Conservation (phyloP, 2,797 vertebrate species). For the Chrosomus eos region DNA sequence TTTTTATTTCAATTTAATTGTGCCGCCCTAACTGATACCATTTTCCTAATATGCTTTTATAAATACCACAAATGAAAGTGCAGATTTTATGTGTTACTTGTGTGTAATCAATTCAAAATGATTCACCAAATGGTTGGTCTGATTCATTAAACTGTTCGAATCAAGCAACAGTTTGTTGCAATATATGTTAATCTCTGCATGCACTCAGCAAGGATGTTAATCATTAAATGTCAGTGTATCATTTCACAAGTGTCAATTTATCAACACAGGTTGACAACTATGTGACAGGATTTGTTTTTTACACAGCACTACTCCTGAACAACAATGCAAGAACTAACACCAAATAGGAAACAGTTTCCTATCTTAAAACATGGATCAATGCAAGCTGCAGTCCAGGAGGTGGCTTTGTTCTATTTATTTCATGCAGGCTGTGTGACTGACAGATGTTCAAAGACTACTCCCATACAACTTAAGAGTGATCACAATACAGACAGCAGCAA, state of each 20-base stretch:
- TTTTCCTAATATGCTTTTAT: background rate
- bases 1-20: no score
- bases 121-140: background rate
- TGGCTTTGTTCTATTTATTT: conserved; percentile 37
- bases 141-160: background rate
- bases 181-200: background rate
- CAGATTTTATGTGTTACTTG: background rate
- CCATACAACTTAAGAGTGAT: background rate
- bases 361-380: conserved; percentile 20
- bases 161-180: background rate
- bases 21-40: no score
- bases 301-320: background rate
- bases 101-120: background rate
- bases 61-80: background rate
- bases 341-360: background rate
- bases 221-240: background rate
- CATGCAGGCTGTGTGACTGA: background rate
- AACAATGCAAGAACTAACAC: background rate
- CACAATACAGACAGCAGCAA: conserved; percentile 1
- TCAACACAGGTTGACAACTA: background rate
- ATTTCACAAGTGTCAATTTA: background rate
- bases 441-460: conserved; percentile 48
- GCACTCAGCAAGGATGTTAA: background rate
- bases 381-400: background rate
- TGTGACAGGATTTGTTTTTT: background rate